Base-by-base conservation (phyloP, 1,140 invertebrate species). In the Psilanteris sp. region DNA sequence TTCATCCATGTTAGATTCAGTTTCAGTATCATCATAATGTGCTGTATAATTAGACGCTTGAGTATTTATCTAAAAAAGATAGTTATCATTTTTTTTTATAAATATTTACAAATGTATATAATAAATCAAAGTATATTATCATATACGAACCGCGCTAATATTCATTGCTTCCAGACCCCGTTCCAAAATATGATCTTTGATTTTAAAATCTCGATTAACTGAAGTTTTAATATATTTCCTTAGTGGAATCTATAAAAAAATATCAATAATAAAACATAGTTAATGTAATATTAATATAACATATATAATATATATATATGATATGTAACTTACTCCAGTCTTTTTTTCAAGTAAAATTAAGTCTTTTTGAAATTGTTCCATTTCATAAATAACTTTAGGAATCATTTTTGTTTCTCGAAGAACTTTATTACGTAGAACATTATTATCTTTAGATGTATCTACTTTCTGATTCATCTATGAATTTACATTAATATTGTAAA, bases 351-450 rank as follows among this genome's bases (percentile, higher is more conserved):
- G 80, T 5, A 89, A 54, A 14, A 91, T 88, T 22, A 92, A 81
- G 46, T 88, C 90, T 78, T 91, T 91, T 24, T 90, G 89, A 46
- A 92, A 92, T 64, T 89, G 89, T 82, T 92, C 91, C 7, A 92
- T 90, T 66, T 90, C 90, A 64, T 88, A 89, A 43, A 92, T 82
- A 0, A 91, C 87, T 55, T 89, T 89, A 1, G 91, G 91, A 73
- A 92, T 91, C 2, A 85, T 72, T 72, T 89, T 90, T 0, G 90
- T 90, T 80, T 92, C 90, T 27, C 88, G 88, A 4, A 92, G 79
- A 27, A 92, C 87, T 85, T 91, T 91, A n/a, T 87, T 90, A 9
- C 89, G 89, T 31, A 89, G 83, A 0, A 82, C 74, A 11, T 80
- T 79, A 0, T 86, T 78, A 46, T 90, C 90, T 10, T 81, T 84